Evolutionary conservation across 1,140 invertebrate species (phyloP).

Genomic region (Panonychus citri): DNA sequence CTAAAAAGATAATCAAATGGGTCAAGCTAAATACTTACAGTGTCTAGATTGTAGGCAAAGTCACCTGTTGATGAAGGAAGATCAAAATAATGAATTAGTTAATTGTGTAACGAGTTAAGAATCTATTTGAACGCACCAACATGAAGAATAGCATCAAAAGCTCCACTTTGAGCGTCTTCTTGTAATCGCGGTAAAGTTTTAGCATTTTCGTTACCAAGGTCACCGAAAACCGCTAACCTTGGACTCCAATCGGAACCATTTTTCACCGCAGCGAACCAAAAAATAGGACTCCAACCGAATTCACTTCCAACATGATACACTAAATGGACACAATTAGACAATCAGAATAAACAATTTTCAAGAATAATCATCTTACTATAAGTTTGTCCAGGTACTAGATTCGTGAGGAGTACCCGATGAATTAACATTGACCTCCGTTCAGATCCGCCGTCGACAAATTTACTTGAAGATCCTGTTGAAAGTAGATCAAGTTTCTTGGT

Average conservation of each 20-base stretch:
- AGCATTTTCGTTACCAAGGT: conserved; percentile 73
- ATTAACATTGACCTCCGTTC: conserved; percentile 47
- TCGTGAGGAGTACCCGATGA: conserved; percentile 38
- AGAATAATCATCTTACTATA: conserved; percentile 32
- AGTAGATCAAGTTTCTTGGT: conserved; percentile 28
- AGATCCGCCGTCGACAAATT: conserved; percentile 45
- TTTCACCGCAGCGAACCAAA: conserved; percentile 7
- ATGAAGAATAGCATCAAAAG: conserved; percentile 68
- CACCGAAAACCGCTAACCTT: conserved; percentile 54
- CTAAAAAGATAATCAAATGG: too few relatives aligned
- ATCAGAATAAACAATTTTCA: background rate
- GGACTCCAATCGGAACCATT: conserved; percentile 6
- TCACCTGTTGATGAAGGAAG: conserved; percentile 24
- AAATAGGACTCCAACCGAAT: conserved; percentile 11
- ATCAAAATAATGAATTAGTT: too few relatives aligned
- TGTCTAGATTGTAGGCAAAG: conserved; percentile 82
- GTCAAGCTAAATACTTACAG: too few relatives aligned
- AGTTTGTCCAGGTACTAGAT: conserved; percentile 31
- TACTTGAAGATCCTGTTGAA: conserved; percentile 32
- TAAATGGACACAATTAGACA: background rate
- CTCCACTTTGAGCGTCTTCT: conserved; percentile 44
- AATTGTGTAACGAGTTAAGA: too few relatives aligned
- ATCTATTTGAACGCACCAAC: conserved; percentile 49
- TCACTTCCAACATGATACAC: conserved; percentile 11
- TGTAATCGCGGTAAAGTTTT: conserved; percentile 48